These are phyloP conservation scores for Tenthredo amoena DNA, from an alignment of 2,888 invertebrate species.

Conservation along the genomic window DNA sequence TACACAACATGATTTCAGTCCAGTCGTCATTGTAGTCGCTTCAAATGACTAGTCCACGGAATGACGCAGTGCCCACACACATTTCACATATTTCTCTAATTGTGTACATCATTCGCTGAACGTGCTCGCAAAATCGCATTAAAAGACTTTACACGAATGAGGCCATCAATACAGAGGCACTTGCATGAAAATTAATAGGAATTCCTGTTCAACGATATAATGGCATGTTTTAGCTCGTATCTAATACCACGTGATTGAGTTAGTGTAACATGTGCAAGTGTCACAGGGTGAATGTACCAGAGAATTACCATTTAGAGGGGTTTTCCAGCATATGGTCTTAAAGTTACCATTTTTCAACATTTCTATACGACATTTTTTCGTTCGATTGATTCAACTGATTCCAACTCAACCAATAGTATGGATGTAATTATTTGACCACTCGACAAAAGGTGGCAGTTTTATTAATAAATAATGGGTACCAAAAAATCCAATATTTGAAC, in stretches of 20 bases:
- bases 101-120: background rate
- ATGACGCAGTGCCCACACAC: constrained; percentile 11
- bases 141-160: constrained; percentile 12
- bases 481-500: background rate
- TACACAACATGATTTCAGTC: constrained; percentile 31
- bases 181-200: background rate
- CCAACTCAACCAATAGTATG: background rate
- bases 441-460: background rate
- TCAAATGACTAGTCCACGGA: constrained; percentile 24
- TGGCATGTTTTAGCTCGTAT: background rate
- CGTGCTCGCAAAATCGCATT: background rate
- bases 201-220: background rate
- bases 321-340: background rate
- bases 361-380: background rate
- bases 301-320: background rate
- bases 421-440: background rate
- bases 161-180: background rate
- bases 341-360: background rate
- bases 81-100: background rate
- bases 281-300: background rate
- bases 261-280: background rate
- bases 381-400: background rate
- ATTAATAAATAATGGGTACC: background rate
- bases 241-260: background rate
- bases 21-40: constrained; percentile 22